These are phyloP conservation scores for Lepidurus couesii DNA, from an alignment of 1,140 invertebrate genomes.

Conservation along the genomic window DNA sequence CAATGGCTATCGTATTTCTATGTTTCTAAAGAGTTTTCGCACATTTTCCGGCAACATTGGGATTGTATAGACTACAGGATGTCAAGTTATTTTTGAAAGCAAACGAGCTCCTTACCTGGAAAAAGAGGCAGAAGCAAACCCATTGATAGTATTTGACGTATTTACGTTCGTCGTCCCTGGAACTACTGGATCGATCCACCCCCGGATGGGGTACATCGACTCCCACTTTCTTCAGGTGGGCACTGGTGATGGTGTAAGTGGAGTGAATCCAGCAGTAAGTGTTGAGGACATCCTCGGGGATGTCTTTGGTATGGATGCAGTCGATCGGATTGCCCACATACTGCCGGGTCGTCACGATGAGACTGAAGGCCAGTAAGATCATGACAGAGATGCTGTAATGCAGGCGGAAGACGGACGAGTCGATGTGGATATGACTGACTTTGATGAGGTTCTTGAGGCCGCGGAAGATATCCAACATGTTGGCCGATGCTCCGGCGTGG, in stretches of 20 bases:
- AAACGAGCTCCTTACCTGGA: constrained; percentile 64
- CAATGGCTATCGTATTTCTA: too few relatives aligned
- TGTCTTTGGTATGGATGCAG: too few relatives aligned
- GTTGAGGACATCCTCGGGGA: constrained; percentile 79
- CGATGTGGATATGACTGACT: too few relatives aligned
- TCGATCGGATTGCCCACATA: too few relatives aligned
- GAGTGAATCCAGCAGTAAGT: constrained; percentile 95
- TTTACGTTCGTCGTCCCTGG: constrained; percentile 63
- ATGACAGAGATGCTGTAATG: too few relatives aligned
- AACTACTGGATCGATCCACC: constrained; percentile 63
- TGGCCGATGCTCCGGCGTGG: too few relatives aligned
- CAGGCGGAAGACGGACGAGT: too few relatives aligned
- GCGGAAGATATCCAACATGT: too few relatives aligned
- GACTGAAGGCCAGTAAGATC: constrained; percentile 83
- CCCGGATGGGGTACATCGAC: constrained; percentile 71
- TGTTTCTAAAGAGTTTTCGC: too few relatives aligned
- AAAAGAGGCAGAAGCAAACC: constrained; percentile 92
- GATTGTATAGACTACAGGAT: neutral
- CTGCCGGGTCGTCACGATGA: constrained; percentile 93
- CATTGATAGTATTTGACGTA: constrained; percentile 90
- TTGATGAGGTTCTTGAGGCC: too few relatives aligned
- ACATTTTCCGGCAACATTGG: neutral
- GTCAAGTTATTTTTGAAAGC: neutral
- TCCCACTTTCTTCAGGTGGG: constrained; percentile 52
- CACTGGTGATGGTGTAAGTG: constrained; percentile 76